These are phyloP conservation scores for Pseudobourletiella spinata DNA, from an alignment of 1,140 invertebrate species.

Conservation along the genomic window DNA sequence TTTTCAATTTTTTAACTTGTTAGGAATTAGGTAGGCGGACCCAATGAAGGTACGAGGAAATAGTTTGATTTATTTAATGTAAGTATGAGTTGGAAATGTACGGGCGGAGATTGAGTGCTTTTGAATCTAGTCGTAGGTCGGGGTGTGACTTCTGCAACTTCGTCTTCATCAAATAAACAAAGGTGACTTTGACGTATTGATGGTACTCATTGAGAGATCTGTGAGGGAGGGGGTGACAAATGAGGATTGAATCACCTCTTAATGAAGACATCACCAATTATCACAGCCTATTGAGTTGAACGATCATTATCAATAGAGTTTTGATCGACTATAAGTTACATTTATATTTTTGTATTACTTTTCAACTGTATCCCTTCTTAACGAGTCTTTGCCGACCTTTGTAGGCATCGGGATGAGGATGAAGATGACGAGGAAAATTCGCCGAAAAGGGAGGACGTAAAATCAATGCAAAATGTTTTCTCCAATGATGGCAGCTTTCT, in stretches of 20 bases:
- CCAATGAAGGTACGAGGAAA: too few species aligned
- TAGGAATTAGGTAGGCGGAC: too few species aligned
- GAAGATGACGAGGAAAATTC: background rate
- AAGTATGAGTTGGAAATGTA: slow-evolving; percentile 5
- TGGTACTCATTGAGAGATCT: background rate
- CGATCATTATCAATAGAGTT: background rate
- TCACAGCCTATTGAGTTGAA: background rate
- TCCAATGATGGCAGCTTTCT: slow-evolving; percentile 72
- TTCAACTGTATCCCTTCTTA: background rate
- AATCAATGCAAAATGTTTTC: slow-evolving; percentile 42
- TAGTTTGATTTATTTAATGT: too few species aligned
- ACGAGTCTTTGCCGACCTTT: background rate
- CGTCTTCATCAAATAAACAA: slow-evolving; percentile 34
- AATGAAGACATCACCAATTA: background rate
- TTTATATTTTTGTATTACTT: background rate
- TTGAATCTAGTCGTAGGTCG: slow-evolving; percentile 35
- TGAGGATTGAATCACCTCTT: background rate
- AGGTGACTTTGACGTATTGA: slow-evolving; percentile 22
- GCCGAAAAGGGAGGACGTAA: background rate
- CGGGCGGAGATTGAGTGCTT: slow-evolving; percentile 31
- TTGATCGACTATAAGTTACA: background rate
- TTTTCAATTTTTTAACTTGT: background rate
- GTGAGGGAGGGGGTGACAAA: background rate
- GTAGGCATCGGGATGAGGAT: background rate
- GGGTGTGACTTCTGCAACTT: background rate